phyloP scores from a whole-genome alignment of 92 coral and sea anemone genomes.

The Plumapathes pennacea region DNA sequence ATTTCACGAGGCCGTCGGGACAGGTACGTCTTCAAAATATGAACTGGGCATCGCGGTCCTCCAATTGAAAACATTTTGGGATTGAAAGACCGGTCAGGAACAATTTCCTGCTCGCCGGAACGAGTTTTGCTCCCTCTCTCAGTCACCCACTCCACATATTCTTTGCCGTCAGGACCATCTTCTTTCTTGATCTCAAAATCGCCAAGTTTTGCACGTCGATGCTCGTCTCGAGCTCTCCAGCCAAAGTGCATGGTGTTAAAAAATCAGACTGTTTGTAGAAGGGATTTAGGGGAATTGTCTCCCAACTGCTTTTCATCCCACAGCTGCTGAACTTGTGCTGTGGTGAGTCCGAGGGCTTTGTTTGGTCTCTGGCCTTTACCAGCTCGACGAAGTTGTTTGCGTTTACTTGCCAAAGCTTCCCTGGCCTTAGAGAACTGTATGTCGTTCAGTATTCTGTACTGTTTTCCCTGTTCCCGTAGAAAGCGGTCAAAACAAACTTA shows the following conservation, averaged over 20 bases:
- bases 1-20: slow-evolving; percentile 7
- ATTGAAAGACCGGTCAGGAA: slow-evolving; percentile 36
- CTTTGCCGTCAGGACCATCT: slow-evolving; percentile 26
- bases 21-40: slow-evolving; percentile 12
- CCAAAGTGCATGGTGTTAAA: slow-evolving; percentile 45
- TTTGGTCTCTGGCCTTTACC: slow-evolving; percentile 31
- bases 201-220: slow-evolving; percentile 10
- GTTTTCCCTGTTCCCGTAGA: slow-evolving; percentile 8
- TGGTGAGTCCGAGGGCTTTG: slow-evolving; percentile 11
- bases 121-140: slow-evolving; percentile 44
- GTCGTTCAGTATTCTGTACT: slow-evolving; percentile 28
- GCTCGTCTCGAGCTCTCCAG: slow-evolving; percentile 45
- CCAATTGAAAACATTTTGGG: slow-evolving; percentile 30
- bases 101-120: slow-evolving; percentile 31
- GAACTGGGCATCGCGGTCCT: slow-evolving; percentile 23
- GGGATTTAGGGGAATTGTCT: slow-evolving; percentile 13
- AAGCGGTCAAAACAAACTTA: slow-evolving; percentile 32
- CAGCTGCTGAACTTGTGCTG: slow-evolving; percentile 8
- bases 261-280: slow-evolving; percentile 24
- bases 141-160: slow-evolving; percentile 21
- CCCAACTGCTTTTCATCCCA: slow-evolving; percentile 37
- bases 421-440: slow-evolving; percentile 21
- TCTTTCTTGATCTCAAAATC: slow-evolving; percentile 22
- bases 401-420: slow-evolving; percentile 21
- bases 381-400: slow-evolving; percentile 19